phyloP scores from a whole-genome alignment of 2,797 vertebrate species.

The Parambassis ranga region DNA sequence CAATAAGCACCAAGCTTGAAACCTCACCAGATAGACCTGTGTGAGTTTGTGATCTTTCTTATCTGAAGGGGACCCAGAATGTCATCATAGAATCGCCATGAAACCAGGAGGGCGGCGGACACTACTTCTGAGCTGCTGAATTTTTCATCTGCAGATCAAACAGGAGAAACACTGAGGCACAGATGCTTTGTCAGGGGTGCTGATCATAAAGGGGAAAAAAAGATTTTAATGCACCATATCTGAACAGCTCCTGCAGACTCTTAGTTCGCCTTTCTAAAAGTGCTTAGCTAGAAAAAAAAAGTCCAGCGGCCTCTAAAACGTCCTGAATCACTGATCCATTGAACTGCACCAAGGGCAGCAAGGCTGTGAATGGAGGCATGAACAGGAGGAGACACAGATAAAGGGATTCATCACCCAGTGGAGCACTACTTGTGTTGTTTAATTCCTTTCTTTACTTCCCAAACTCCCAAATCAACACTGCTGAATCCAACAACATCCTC shows the following conservation, averaged over 20 bases:
- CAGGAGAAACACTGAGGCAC: not conserved
- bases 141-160: not conserved
- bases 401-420: not conserved
- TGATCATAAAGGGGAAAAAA: too few species aligned
- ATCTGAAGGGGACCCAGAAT: too few species aligned
- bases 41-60: too few species aligned
- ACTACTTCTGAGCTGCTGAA: too few species aligned
- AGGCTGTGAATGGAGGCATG: not conserved
- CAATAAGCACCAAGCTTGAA: too few species aligned
- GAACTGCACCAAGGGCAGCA: not conserved
- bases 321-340: constrained; percentile 2
- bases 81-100: too few species aligned
- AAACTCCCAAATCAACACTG: not conserved
- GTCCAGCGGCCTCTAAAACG: not conserved
- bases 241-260: too few species aligned
- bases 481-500: not conserved
- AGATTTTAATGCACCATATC: too few species aligned
- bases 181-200: too few species aligned
- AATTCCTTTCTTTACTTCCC: not conserved
- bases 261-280: not conserved
- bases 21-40: too few species aligned
- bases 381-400: not conserved
- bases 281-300: not conserved
- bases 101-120: too few species aligned
- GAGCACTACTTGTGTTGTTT: not conserved